Conservation (phyloP, 1,140 invertebrate genomes). For the Heliconius himera region DNA sequence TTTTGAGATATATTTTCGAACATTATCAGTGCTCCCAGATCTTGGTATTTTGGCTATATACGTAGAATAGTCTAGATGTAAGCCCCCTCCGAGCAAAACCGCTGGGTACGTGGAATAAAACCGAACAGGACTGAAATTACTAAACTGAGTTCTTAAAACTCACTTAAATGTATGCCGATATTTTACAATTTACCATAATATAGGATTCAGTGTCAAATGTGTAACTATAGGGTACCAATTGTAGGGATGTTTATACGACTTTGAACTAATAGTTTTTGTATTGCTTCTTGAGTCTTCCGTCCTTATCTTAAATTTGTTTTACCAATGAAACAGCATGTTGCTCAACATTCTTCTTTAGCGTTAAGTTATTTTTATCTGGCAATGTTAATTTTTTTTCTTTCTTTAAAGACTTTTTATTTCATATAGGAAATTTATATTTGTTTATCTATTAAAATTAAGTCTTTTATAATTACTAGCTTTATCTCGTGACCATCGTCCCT, state of each 20-base stretch:
- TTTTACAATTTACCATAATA: slow-evolving; percentile 62
- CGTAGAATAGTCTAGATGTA: slow-evolving; percentile 54
- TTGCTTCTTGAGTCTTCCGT: slow-evolving; percentile 79
- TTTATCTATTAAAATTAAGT: slow-evolving; percentile 2
- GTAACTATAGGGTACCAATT: slow-evolving; percentile 77
- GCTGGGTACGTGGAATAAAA: slow-evolving; percentile 45
- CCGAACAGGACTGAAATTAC: slow-evolving; percentile 57
- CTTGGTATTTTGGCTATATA: slow-evolving; percentile 68
- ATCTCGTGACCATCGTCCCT: background rate
- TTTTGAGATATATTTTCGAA: slow-evolving; percentile 78
- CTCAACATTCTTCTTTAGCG: background rate
- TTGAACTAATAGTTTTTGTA: slow-evolving; percentile 55
- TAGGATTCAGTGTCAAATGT: slow-evolving; percentile 75
- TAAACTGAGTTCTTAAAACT: slow-evolving; percentile 49
- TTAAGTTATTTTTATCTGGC: slow-evolving; percentile 35
- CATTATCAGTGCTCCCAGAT: slow-evolving; percentile 66
- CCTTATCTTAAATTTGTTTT: slow-evolving; percentile 62
- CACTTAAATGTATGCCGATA: slow-evolving; percentile 66
- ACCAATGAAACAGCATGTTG: background rate
- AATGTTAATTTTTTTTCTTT: slow-evolving; percentile 37
- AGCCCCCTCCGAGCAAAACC: slow-evolving; percentile 56
- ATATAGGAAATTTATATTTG: background rate
- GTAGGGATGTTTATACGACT: slow-evolving; percentile 61
- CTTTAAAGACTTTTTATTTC: background rate
- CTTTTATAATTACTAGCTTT: background rate